Percentiles rank a stretch among this genome's conserved stretches.
These are phyloP conservation scores for Drosophila kepulauana DNA, from an alignment of 1,140 invertebrate genomes.

Conservation along the genomic window DNA sequence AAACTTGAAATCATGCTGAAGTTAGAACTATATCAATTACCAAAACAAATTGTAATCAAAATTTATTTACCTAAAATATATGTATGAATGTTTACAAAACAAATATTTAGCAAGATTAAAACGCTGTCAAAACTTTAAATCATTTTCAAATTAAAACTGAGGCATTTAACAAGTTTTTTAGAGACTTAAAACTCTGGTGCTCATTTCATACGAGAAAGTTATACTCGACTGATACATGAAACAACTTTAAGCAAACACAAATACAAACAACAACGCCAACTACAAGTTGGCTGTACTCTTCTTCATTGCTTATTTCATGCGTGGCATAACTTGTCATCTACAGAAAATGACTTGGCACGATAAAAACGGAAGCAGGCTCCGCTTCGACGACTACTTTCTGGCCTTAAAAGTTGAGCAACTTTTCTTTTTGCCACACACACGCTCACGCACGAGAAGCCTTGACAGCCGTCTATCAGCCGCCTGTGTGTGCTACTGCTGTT, in stretches of 20 bases:
- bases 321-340: conserved; percentile 72
- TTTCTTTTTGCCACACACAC: conserved; percentile 37
- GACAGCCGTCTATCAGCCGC: conserved; percentile 40
- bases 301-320: conserved; percentile 39
- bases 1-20: too few relatives aligned
- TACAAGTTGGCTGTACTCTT: conserved; percentile 29
- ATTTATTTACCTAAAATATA: too few relatives aligned
- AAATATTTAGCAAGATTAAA: conserved; percentile 2
- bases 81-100: not conserved
- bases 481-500: not conserved
- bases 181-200: conserved; percentile 7
- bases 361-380: conserved; percentile 26
- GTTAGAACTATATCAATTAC: too few relatives aligned
- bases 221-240: conserved; percentile 16
- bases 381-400: conserved; percentile 30
- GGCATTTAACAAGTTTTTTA: conserved; percentile 27
- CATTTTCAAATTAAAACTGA: conserved; percentile 2
- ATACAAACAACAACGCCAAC: conserved; percentile 25
- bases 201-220: conserved; percentile 31
- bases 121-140: not conserved
- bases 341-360: conserved; percentile 58
- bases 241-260: conserved; percentile 26
- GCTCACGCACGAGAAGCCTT: conserved; percentile 8
- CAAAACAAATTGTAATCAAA: too few relatives aligned
- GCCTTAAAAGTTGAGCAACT: conserved; percentile 28